phyloP scores from a whole-genome alignment of 35 echinoderm and acorn worm genomes.

The Amphiura filiformis region DNA sequence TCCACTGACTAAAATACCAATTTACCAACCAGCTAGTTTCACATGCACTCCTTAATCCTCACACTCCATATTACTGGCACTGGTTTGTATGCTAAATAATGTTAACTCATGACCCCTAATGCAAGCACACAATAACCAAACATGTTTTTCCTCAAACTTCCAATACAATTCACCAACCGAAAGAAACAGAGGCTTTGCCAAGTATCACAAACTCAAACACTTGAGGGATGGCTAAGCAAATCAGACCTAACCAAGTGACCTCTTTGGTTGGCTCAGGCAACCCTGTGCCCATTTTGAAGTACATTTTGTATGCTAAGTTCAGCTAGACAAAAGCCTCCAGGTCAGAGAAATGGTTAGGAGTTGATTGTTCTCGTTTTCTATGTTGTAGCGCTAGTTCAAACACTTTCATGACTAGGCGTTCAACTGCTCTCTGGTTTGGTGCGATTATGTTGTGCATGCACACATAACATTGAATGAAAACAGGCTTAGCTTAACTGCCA shows the following conservation, averaged over 20 bases:
- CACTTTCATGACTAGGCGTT: too few relatives aligned
- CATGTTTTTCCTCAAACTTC: neutral
- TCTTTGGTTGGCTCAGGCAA: neutral
- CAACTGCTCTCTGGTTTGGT: too few relatives aligned
- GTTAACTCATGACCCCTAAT: neutral
- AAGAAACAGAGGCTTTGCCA: neutral
- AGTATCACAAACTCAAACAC: constrained; percentile 2
- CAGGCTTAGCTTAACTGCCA: too few relatives aligned
- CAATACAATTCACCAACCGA: neutral
- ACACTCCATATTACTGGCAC: too few relatives aligned
- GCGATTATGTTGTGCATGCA: too few relatives aligned
- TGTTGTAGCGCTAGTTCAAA: neutral
- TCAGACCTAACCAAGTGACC: neutral
- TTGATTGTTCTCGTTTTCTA: neutral
- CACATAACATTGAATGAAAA: too few relatives aligned
- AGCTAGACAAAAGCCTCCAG: neutral
- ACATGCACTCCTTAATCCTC: too few relatives aligned
- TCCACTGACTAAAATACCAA: too few relatives aligned
- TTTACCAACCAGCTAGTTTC: too few relatives aligned
- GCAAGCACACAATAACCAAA: neutral
- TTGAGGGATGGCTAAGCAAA: neutral
- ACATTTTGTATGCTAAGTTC: neutral
- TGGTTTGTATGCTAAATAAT: constrained; percentile 2
- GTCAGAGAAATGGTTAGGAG: neutral
- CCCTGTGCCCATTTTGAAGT: neutral